Base-by-base conservation (phyloP, 30 jellyfish, hydroid and myxozoan genomes). In the Cassiopea andromeda region DNA sequence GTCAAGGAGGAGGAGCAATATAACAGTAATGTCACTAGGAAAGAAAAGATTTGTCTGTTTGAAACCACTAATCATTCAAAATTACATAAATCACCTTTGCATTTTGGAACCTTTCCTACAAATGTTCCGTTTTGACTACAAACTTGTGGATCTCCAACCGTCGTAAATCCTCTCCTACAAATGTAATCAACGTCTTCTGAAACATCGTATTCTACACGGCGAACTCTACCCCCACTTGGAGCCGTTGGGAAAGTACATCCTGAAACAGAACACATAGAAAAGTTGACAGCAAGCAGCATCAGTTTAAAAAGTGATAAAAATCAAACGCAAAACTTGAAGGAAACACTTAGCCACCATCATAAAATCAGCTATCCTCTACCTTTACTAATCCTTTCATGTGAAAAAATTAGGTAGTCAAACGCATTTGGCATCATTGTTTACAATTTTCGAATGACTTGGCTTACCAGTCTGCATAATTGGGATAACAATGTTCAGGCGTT, bases 211-310 rank as follows among this genome's bases (percentile, higher is more conserved):
- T 86, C 93, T 17, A 76, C 49, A 73, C 69, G 46, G 7, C 69
- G 61, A 70, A 86, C 44, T 44, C 77, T 9, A 6, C 93, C 89
- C 18, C 76, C 67, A 1, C 1, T 57, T 1, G 93, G 93, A 3
- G 44, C 44, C 49, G 57, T 60, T 7, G 93, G 93, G 44, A 75
- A 76, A 1, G 80, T 85, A 64, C 93, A 86, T 8, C 93, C 93
- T 86, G 19, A 18, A 60, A 17, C 6, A 82, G 14, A 61, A 61
- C 4, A 61, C n/a, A n/a, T n/a, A n/a, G n/a, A n/a, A n/a, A n/a
- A n/a, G n/a, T n/a, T n/a, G n/a, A n/a, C n/a, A n/a, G n/a, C n/a
- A n/a, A n/a, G n/a, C n/a, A n/a, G n/a, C n/a, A n/a, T n/a, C n/a
- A n/a, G n/a, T n/a, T 50, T 9, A 50, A 50, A 50, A 50, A 50